Conservation (phyloP, 2,113 vertebrate genomes). For the Isichthys henryi region DNA sequence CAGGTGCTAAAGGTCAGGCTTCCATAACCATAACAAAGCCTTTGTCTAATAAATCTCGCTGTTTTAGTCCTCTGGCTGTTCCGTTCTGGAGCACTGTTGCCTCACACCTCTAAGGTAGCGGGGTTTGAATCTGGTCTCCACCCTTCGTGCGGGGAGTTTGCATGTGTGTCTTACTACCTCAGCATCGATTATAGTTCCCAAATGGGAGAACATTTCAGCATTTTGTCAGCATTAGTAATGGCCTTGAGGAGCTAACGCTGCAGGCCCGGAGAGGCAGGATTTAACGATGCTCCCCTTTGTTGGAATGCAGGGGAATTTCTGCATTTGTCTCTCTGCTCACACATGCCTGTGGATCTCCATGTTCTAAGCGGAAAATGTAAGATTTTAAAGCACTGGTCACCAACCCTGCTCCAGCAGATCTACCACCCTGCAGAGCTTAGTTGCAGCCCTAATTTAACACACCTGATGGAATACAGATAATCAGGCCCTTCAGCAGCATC, state of each 20-base stretch:
- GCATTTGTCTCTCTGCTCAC: background rate
- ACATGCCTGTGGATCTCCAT: background rate
- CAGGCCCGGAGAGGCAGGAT: background rate
- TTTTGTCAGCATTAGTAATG: background rate
- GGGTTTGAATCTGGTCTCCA: background rate
- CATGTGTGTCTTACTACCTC: background rate
- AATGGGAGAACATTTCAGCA: background rate
- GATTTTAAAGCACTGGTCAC: background rate
- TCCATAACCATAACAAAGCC: conserved; percentile 16
- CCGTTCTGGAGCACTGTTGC: background rate
- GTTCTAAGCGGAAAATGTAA: background rate
- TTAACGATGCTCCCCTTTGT: background rate
- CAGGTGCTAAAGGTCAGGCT: conserved; percentile 35
- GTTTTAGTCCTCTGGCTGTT: background rate
- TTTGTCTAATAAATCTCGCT: background rate
- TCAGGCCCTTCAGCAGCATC: no score
- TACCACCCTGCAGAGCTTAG: no score
- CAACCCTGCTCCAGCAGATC: no score
- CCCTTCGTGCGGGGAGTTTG: background rate
- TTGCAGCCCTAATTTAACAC: no score
- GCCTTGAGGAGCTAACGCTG: background rate
- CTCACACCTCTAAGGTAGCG: background rate
- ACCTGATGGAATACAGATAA: no score
- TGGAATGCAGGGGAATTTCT: background rate
- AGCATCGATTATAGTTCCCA: background rate